Conservation (phyloP, 1,140 invertebrate species). For the Charaxes varanes region DNA sequence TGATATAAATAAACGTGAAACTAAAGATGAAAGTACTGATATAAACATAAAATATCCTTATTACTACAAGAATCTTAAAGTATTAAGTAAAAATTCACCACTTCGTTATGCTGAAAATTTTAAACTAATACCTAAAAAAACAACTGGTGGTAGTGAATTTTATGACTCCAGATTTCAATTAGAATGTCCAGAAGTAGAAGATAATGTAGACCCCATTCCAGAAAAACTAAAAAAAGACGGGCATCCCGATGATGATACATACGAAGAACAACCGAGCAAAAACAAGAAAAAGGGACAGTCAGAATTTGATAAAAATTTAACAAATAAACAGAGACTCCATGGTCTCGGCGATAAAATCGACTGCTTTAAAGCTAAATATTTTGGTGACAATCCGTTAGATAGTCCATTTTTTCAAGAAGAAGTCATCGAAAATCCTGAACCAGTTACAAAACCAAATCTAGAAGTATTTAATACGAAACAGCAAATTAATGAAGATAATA, state of each 20-base stretch:
- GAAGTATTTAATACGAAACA: slow-evolving; percentile 9
- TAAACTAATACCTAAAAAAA: slow-evolving; percentile 74
- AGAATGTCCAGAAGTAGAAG: slow-evolving; percentile 72
- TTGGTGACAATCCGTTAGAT: slow-evolving; percentile 82
- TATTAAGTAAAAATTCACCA: slow-evolving; percentile 72
- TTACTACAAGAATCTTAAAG: slow-evolving; percentile 50
- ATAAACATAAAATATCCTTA: slow-evolving; percentile 72
- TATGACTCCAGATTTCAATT: slow-evolving; percentile 72
- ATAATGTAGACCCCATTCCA: slow-evolving; percentile 70
- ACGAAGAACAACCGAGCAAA: slow-evolving; percentile 17
- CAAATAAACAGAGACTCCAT: slow-evolving; percentile 48
- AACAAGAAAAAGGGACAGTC: slow-evolving; percentile 27
- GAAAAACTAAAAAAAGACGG: slow-evolving; percentile 69
- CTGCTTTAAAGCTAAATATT: slow-evolving; percentile 83
- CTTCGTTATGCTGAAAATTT: slow-evolving; percentile 76
- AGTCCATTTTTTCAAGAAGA: slow-evolving; percentile 83
- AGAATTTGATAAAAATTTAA: slow-evolving; percentile 34
- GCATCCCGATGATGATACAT: slow-evolving; percentile 34
- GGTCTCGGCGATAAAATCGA: slow-evolving; percentile 83
- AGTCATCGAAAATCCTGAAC: slow-evolving; percentile 52
- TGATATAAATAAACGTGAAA: slow-evolving; percentile 42
- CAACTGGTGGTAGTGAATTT: slow-evolving; percentile 74
- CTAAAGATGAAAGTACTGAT: slow-evolving; percentile 20
- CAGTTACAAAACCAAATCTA: slow-evolving; percentile 30
- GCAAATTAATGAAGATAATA: too few relatives aligned